phyloP scores from a whole-genome alignment of 2,113 vertebrate species.

The Megaceryle maxima region DNA sequence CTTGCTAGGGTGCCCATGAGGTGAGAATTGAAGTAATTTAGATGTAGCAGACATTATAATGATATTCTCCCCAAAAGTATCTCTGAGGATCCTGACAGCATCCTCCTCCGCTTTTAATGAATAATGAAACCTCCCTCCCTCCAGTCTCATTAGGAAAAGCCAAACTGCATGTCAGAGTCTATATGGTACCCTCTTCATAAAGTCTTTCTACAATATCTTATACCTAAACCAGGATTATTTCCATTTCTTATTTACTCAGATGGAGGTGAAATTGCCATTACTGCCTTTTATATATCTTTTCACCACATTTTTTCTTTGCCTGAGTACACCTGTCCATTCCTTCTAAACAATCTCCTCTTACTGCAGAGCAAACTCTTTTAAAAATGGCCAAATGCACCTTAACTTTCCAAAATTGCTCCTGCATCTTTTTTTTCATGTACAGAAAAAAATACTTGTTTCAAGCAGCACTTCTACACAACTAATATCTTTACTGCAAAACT shows the following conservation, averaged over 20 bases:
- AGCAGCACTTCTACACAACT: background rate
- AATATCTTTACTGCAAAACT: background rate
- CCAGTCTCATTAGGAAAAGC: background rate
- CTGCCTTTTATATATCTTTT: background rate
- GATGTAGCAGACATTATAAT: background rate
- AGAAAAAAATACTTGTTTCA: background rate
- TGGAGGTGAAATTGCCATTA: background rate
- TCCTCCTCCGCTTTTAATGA: background rate
- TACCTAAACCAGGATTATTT: background rate
- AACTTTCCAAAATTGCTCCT: background rate
- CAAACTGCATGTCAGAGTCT: background rate
- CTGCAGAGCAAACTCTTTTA: background rate
- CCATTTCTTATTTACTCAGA: background rate
- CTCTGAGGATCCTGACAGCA: background rate
- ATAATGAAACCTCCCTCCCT: background rate
- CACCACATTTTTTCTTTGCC: background rate
- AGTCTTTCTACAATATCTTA: background rate
- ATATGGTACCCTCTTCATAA: fast-evolving
- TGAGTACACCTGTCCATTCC: background rate
- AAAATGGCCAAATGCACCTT: background rate
- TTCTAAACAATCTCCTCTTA: background rate
- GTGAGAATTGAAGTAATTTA: background rate
- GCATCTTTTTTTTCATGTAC: background rate
- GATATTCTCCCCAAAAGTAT: background rate
- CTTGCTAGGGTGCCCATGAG: background rate